Base-by-base conservation (phyloP, 2,797 vertebrate species). In the Notolabrus celidotus region DNA sequence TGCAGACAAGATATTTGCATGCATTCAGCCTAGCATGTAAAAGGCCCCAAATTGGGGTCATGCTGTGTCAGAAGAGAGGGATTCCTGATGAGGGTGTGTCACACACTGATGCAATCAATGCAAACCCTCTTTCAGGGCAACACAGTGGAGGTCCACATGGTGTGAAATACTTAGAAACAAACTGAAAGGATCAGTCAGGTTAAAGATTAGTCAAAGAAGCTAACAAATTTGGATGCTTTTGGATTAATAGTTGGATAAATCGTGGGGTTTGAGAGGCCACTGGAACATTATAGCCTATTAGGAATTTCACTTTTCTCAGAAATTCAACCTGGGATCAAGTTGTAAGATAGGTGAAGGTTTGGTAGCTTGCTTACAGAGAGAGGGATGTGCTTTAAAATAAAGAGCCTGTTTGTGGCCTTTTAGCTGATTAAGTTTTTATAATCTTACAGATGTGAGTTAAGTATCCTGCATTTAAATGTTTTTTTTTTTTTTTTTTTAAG, bases 81-180 rank as follows among this genome's bases (percentile, higher is more conserved):
- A 51, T 11, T 51, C 12, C 12, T 56, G 54, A 25, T 45, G 25
- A 55, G 27, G 60, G 53, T 12, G 39, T 63, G 52, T 38, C 68
- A 23, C 34, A 16, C 15, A 16, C 10, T 34, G 25, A 66, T 20
- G 20, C 4, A 54, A 52, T 64, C 42, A 39, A 17, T 73, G 36
- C 19, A 22, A 61, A 33, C 0, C 1, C 14, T 63, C 16, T 41
- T 25, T 39, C 8, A 63, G 15, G 23, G 2, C 1, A 63, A 19
- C 38, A 47, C 3, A 41, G 22, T 46, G 43, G 23, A 4, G 16
- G 22, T 29, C 20, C 15, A 19, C 57, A 3, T 15, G 14, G 12
- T 45, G 15, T 41, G 25, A 47, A 25, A 33, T 22, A 6, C 23
- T 3, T 16, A 0, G 10, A 39, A 11, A 16, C 1, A 41, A 45